Conservation (phyloP, 2,113 vertebrate species). For the Dicaeum eximium region DNA sequence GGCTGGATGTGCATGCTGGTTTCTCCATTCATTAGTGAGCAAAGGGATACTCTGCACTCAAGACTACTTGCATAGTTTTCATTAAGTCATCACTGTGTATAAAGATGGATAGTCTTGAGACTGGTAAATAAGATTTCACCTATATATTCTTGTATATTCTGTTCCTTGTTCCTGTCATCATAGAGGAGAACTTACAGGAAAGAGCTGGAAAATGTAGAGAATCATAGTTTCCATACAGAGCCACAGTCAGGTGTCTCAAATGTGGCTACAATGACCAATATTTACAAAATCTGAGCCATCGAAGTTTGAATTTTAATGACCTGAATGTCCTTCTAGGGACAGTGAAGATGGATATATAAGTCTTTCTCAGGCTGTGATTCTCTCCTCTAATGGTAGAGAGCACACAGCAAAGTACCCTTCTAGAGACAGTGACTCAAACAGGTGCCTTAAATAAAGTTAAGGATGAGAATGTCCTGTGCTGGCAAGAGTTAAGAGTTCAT, state of each 20-base stretch:
- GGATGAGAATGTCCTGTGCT: neutral
- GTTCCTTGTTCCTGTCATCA: neutral
- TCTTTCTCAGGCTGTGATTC: neutral
- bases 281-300: neutral
- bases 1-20: neutral
- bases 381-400: neutral
- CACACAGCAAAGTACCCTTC: neutral
- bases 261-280: neutral
- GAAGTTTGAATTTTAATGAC: neutral
- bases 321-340: neutral
- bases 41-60: neutral
- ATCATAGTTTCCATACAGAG: neutral
- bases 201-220: neutral
- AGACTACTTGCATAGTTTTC: neutral
- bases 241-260: neutral
- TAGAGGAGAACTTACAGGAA: neutral
- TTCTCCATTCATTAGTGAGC: neutral
- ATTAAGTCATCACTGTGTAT: neutral
- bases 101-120: neutral
- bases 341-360: neutral
- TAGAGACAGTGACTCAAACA: neutral
- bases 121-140: neutral
- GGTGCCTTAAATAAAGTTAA: neutral
- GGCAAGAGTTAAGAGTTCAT: neutral
- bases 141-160: neutral